Evolutionary conservation across 2,888 invertebrate genomes (phyloP).

Genomic region (Linnaemya vulpina): DNA sequence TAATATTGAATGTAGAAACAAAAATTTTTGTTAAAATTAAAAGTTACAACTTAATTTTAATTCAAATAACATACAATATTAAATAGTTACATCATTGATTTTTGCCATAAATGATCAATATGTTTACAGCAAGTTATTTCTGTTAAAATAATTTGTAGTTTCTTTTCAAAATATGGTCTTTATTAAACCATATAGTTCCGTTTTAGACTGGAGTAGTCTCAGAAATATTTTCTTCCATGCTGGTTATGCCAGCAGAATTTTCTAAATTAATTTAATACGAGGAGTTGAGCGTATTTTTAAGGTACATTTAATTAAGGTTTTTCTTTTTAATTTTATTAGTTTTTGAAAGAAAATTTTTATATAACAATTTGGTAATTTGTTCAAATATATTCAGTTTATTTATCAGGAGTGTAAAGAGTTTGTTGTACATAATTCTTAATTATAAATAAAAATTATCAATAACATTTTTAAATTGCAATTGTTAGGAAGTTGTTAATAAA

Average conservation of each 20-base stretch:
- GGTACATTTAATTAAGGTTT: conserved; percentile 30
- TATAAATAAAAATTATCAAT: conserved; percentile 60
- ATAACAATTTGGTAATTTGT: conserved; percentile 41
- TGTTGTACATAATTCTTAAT: conserved; percentile 32
- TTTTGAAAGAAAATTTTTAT: conserved; percentile 45
- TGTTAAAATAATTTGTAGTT: too few relatives aligned
- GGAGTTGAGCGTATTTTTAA: conserved; percentile 55
- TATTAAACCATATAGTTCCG: too few relatives aligned
- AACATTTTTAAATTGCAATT: conserved; percentile 42
- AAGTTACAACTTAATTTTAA: too few relatives aligned
- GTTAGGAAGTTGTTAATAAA: conserved; percentile 49
- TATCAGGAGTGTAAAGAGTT: conserved; percentile 56
- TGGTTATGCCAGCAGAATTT: neutral
- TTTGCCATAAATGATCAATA: too few relatives aligned
- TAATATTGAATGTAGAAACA: too few relatives aligned
- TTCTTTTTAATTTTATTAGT: conserved; percentile 41
- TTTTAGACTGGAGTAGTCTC: too few relatives aligned
- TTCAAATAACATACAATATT: too few relatives aligned
- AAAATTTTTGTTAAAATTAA: too few relatives aligned
- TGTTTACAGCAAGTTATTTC: too few relatives aligned
- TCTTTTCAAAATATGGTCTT: too few relatives aligned
- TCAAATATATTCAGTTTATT: conserved; percentile 47
- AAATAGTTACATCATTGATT: too few relatives aligned
- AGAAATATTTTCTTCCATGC: conserved; percentile 46
- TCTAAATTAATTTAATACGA: conserved; percentile 1